A percentile compares a stretch with the other conserved stretches of the same genome.
Conservation (phyloP, 2,113 vertebrate genomes). For the Choloepus hoffmanni region DNA sequence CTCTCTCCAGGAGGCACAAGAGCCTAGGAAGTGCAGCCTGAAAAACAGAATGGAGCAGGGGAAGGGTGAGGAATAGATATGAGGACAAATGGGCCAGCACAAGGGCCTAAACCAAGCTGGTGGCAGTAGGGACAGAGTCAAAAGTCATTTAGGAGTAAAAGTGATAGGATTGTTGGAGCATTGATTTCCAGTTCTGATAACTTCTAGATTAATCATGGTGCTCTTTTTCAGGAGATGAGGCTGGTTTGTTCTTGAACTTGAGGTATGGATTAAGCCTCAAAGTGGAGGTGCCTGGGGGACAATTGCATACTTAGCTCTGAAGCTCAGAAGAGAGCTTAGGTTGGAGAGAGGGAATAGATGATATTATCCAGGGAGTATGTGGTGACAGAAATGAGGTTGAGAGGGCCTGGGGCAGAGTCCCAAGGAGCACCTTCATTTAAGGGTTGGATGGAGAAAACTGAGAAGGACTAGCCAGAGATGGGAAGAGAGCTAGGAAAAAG, state of each 20-base stretch:
- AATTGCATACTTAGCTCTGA: background rate
- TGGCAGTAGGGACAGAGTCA: background rate
- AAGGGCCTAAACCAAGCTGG: background rate
- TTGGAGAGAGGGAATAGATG: background rate
- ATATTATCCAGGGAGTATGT: background rate
- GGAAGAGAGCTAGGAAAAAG: background rate
- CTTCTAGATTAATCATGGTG: background rate
- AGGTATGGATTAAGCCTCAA: background rate
- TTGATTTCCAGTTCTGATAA: background rate
- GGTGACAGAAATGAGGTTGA: background rate
- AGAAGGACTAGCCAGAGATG: background rate
- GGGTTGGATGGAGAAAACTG: background rate
- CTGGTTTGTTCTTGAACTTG: background rate
- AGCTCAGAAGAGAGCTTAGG: background rate
- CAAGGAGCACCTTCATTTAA: background rate
- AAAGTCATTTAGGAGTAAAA: background rate
- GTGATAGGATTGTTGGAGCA: background rate
- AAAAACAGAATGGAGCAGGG: background rate
- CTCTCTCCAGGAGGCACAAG: background rate
- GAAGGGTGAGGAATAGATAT: background rate
- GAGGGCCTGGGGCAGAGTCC: background rate
- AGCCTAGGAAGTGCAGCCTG: background rate
- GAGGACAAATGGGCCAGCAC: background rate
- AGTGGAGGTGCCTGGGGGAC: background rate
- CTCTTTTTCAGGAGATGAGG: background rate